These are phyloP conservation scores for Luidia sarsii DNA, from an alignment of 53 echinoderm and acorn worm species.

Conservation along the genomic window DNA sequence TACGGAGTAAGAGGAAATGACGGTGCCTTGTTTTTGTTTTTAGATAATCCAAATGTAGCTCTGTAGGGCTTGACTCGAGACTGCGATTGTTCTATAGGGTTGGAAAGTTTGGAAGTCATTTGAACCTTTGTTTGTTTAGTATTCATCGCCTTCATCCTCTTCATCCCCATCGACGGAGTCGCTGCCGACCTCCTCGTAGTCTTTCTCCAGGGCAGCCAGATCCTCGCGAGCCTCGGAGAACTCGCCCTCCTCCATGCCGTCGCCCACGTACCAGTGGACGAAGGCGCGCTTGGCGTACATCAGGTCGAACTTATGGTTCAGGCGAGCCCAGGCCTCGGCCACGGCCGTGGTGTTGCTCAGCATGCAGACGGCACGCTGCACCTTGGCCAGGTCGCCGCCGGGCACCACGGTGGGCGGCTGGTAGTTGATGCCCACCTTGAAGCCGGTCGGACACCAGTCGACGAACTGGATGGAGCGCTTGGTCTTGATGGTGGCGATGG, in stretches of 20 bases:
- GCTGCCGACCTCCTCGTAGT: conserved; percentile 72
- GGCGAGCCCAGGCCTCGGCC: conserved; percentile 98
- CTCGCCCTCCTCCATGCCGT: conserved; percentile 92
- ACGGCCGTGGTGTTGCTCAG: conserved; percentile 99
- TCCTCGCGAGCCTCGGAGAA: conserved; percentile 97
- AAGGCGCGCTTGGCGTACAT: conserved; percentile 99
- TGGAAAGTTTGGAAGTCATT: too few species aligned
- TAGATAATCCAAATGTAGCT: too few species aligned
- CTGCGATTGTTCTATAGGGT: too few species aligned
- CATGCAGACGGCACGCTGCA: conserved; percentile 99
- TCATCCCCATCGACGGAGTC: conserved; percentile 59
- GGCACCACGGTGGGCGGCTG: conserved; percentile 99
- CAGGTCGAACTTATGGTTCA: conserved; percentile 97
- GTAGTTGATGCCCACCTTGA: conserved; percentile 99
- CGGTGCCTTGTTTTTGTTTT: too few species aligned
- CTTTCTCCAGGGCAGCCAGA: conserved; percentile 90
- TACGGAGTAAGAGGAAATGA: too few species aligned
- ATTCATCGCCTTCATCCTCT: conserved; percentile 22
- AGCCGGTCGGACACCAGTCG: conserved; percentile 99
- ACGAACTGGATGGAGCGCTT: conserved; percentile 96
- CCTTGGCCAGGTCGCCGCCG: conserved; percentile 99
- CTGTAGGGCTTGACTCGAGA: too few species aligned
- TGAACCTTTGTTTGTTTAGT: too few species aligned
- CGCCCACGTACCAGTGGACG: conserved; percentile 88
- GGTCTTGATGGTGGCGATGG: conserved; percentile 81